Percentiles rank a stretch among this genome's conserved stretches.
These are phyloP conservation scores for Ptilonorhynchus violaceus DNA, from an alignment of 2,113 vertebrate species.

Conservation along the genomic window DNA sequence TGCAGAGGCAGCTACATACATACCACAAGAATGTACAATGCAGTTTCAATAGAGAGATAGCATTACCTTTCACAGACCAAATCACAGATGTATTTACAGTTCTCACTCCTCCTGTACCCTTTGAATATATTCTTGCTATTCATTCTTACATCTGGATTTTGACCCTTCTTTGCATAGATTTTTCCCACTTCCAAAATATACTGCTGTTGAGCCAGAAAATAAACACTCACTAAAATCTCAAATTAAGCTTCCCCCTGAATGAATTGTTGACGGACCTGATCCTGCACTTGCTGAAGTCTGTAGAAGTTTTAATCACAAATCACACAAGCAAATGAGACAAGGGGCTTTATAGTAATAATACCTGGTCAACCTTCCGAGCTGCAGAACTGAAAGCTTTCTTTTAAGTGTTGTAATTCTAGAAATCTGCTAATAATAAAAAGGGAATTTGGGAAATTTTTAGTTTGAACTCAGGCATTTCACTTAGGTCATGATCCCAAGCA, in stretches of 20 bases:
- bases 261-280: constrained; percentile 15
- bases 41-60: not conserved
- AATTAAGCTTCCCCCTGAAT: constrained; percentile 11
- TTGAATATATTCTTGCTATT: not conserved
- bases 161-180: constrained; percentile 49
- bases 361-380: not conserved
- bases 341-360: constrained; percentile 1
- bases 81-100: constrained; percentile 30
- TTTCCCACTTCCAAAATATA: constrained; percentile 37
- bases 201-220: constrained; percentile 35
- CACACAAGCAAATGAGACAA: constrained; percentile 7
- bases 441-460: constrained; percentile 42
- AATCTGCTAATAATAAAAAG: constrained; percentile 57
- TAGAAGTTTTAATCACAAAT: constrained; percentile 31
- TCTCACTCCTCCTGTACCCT: constrained; percentile 14
- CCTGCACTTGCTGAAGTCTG: not conserved
- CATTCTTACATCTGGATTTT: constrained; percentile 53
- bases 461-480: constrained; percentile 42
- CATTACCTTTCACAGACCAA: constrained; percentile 1
- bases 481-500: constrained; percentile 61
- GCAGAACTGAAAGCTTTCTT: constrained; percentile 16
- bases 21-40: not conserved
- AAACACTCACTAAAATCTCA: constrained; percentile 46
- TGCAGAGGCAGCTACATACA: not conserved
- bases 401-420: constrained; percentile 37